Percentiles rank a stretch among this genome's conserved stretches.
Conservation (phyloP, 2,888 invertebrate species). For the Scelioninae gen. 2 region DNA sequence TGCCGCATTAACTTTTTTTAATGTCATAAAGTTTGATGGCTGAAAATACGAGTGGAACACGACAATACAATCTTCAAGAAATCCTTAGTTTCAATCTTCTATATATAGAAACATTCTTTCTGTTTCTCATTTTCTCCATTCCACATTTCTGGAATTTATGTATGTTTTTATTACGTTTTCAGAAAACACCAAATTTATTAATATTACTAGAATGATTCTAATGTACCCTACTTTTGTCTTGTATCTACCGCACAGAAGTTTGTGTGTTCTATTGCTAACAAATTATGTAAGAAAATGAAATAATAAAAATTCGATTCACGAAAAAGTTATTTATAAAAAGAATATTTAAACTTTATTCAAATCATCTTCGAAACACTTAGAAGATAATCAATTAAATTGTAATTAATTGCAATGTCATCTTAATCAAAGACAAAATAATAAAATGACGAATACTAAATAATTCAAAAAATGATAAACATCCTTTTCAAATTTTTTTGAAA, state of each 20-base stretch:
- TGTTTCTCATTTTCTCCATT: slow-evolving; percentile 31
- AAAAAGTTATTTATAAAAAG: too few species aligned
- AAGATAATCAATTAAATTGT: too few species aligned
- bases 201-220: slow-evolving; percentile 17
- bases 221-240: slow-evolving; percentile 21
- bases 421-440: too few species aligned
- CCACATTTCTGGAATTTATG: slow-evolving; percentile 30
- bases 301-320: too few species aligned
- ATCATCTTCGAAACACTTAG: too few species aligned
- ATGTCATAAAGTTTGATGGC: slow-evolving; percentile 22
- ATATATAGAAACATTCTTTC: slow-evolving; percentile 37
- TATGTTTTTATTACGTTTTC: slow-evolving; percentile 30
- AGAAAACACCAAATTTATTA: slow-evolving; percentile 36
- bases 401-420: too few species aligned
- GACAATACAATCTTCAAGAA: slow-evolving; percentile 30
- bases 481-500: too few species aligned
- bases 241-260: slow-evolving; percentile 11
- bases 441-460: too few species aligned
- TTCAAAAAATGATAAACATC: too few species aligned
- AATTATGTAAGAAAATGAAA: not conserved
- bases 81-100: slow-evolving; percentile 38
- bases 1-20: slow-evolving; percentile 27
- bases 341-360: too few species aligned
- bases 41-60: slow-evolving; percentile 16
- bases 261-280: too few species aligned